Evolutionary conservation across 2,888 invertebrate species (phyloP).

Genomic region (Resseliella maxima): DNA sequence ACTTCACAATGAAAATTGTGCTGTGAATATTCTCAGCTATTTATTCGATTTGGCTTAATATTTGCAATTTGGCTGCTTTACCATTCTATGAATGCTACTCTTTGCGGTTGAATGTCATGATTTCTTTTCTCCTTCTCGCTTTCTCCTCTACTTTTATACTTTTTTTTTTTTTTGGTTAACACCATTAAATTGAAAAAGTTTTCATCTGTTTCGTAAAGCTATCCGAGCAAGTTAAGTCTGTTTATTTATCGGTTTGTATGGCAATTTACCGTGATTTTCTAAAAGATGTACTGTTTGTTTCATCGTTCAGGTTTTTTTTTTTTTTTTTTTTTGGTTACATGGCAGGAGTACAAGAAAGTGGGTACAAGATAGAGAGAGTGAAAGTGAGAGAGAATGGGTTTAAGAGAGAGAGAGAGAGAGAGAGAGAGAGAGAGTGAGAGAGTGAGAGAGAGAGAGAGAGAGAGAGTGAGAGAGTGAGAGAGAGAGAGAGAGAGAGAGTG

Average conservation of each 20-base stretch:
- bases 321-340: too few species aligned
- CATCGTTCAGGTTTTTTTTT: background rate
- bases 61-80: background rate
- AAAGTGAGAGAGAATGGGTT: too few species aligned
- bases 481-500: too few species aligned
- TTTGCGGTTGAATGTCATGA: background rate
- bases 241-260: slow-evolving; percentile 41
- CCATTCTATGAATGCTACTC: background rate
- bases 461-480: too few species aligned
- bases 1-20: background rate
- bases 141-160: background rate
- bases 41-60: slow-evolving; percentile 44
- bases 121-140: background rate
- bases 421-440: too few species aligned
- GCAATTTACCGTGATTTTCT: slow-evolving; percentile 35
- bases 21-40: slow-evolving; percentile 1
- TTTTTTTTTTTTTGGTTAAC: background rate
- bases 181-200: slow-evolving; percentile 53
- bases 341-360: too few species aligned
- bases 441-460: too few species aligned
- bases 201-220: slow-evolving; percentile 34
- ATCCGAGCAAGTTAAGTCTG: slow-evolving; percentile 37
- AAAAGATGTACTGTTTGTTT: background rate
- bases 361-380: too few species aligned
- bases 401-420: too few species aligned